A percentile compares a stretch with the other conserved stretches of the same genome.
Conservation (phyloP, 1,140 invertebrate species). For the Zaprionus lachaisei region DNA sequence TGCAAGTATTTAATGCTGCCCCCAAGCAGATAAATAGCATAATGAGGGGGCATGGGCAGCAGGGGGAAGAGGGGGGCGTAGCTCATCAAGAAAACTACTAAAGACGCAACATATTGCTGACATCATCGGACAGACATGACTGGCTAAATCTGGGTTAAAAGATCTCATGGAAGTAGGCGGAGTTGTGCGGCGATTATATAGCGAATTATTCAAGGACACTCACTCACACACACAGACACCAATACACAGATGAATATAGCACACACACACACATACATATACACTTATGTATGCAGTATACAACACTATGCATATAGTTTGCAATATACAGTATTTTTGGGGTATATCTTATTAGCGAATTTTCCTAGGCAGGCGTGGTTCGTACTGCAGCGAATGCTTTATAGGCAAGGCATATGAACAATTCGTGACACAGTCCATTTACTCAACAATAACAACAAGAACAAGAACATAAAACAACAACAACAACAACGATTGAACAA, state of each 20-base stretch:
- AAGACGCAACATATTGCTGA: slow-evolving; percentile 36
- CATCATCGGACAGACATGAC: slow-evolving; percentile 22
- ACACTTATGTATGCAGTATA: neutral
- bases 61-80: neutral
- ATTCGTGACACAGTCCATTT: slow-evolving; percentile 5
- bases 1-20: slow-evolving; percentile 5
- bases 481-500: neutral
- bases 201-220: neutral
- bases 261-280: neutral
- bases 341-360: no score
- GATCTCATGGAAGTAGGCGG: neutral
- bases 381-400: no score
- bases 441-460: neutral
- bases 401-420: neutral
- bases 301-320: slow-evolving; percentile 4
- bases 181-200: neutral
- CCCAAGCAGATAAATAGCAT: neutral
- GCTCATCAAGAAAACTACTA: neutral
- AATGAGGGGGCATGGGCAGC: neutral
- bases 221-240: neutral
- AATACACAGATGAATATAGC: neutral
- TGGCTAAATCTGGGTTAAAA: slow-evolving; percentile 6
- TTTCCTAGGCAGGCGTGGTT: no score
- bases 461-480: neutral
- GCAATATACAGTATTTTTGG: slow-evolving; percentile 11